Base-by-base conservation (phyloP, 2,888 invertebrate genomes). In the Trissoscelio sp. region DNA sequence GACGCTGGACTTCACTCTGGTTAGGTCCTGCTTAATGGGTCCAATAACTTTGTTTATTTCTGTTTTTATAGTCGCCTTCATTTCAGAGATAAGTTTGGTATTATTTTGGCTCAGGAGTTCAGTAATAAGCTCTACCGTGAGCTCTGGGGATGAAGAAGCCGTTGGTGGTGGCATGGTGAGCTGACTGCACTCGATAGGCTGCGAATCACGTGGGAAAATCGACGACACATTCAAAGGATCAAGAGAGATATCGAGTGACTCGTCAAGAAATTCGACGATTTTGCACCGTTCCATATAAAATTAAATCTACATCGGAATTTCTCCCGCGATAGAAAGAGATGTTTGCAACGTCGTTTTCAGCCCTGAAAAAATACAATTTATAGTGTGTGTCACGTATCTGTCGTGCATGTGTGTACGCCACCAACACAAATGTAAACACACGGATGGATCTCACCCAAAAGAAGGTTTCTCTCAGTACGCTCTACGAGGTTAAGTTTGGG, bases 261-360 rank as follows among this genome's bases (percentile, higher is more conserved):
- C 9, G n/a, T 51, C 12, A 9, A 24, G 51, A 11, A 24, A 2
- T 11, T 51, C 51, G 6, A 24, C 24, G 24, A 51, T 51, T 51
- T 51, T n/a, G 12, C 51, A 51, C 24, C 24, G 16, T 51, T 51
- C 51, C 51, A 51, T 51, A 24, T 28, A n/a, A n/a, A 28, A 28
- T 28, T 28, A 28, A 5, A 28, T 28, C 3, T 28, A 28, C 28
- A 28, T 28, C 6, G 3, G 28, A 28, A 28, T 28, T 28, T 28
- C 6, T 28, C 28, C 28, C 28, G 28, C 28, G 3, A 6, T 28
- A 28, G 28, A 28, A 28, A 5, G 28, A 6, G 3, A 28, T 28
- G 28, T 28, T 28, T 3, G 28, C 28, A 28, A 28, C 3, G 28
- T 6, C 28, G 28, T 28, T 28, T 3, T 3, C 28, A 28, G 6